Base-by-base conservation (phyloP, 2,888 invertebrate species). In the Pseudoips prasinana region DNA sequence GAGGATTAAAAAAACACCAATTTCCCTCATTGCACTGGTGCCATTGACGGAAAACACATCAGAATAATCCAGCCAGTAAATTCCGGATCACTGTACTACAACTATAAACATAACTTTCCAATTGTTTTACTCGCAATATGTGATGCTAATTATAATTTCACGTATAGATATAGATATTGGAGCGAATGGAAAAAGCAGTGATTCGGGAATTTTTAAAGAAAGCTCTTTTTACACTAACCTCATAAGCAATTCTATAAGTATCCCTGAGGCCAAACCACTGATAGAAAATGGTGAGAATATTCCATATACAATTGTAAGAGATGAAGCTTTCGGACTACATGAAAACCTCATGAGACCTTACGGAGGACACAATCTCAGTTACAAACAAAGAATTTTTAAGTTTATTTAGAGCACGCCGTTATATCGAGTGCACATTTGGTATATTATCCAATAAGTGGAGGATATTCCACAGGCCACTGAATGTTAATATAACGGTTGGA, bases 131-230 rank as follows among this genome's bases (percentile, higher is more conserved):
- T 31, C 2, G 27, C 30, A 18, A 19, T 31, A 25, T 36, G 36
- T 31, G 40, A 40, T 27, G 33, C 29, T 26, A 35, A 39, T 39
- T 39, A 39, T 19, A 34, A 34, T 31, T 39, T 39, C 22, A 22
- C 11, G 9, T 35, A 32, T 31, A n/a, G n/a, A n/a, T n/a, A 33
- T 33, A 31, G 33, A 30, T 26, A 19, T 30, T 30, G 30, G 36
- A 23, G 27, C 30, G 23, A 30, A 30, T 30, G 36, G 36, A 23
- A 36, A 26, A 29, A 34, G 34, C 29, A 39, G 34, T 25, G 39
- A 39, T 34, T 39, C 32, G 14, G 35, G 20, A 10, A 40, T 40
- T 30, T 39, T 24, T 31, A 31, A 40, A 20, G 29, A 40, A 27
- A 33, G 27, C 24, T 19, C 29, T 24, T 33, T 39, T 14, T 38